phyloP scores from a whole-genome alignment of 2,888 invertebrate genomes.

The Cryptocheilus praepositus region DNA sequence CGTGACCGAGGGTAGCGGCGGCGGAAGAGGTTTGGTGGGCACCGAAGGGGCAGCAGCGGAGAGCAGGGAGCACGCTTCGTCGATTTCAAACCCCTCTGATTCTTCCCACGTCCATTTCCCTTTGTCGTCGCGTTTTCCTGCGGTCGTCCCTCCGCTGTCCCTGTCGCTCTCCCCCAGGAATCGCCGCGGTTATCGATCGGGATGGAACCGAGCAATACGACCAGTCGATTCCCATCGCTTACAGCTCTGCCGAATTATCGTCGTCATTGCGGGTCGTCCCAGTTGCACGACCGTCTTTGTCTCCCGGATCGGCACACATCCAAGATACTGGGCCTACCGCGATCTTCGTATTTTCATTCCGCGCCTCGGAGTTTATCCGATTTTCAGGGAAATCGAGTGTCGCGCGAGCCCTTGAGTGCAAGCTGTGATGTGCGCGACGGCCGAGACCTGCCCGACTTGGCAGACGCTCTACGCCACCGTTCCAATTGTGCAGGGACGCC shows the following conservation, averaged over 20 bases:
- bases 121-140: slow-evolving; percentile 57
- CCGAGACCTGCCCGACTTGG: too few relatives aligned
- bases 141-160: slow-evolving; percentile 39
- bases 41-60: slow-evolving; percentile 6
- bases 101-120: slow-evolving; percentile 60
- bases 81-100: slow-evolving; percentile 37
- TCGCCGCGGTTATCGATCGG: slow-evolving; percentile 28
- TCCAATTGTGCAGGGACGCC: too few relatives aligned
- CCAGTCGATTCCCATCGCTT: slow-evolving; percentile 29
- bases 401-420: too few relatives aligned
- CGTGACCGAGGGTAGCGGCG: slow-evolving; percentile 32
- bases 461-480: too few relatives aligned
- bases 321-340: too few relatives aligned
- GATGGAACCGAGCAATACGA: slow-evolving; percentile 23
- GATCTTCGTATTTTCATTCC: too few relatives aligned
- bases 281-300: too few relatives aligned
- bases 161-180: neutral
- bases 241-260: slow-evolving; percentile 13
- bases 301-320: too few relatives aligned
- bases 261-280: too few relatives aligned
- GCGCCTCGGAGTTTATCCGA: too few relatives aligned
- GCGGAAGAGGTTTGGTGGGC: slow-evolving; percentile 12
- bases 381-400: too few relatives aligned
- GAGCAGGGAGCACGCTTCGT: slow-evolving; percentile 27
- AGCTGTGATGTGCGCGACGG: too few relatives aligned